Evolutionary conservation across 2,797 vertebrate genomes (phyloP).

Genomic region (Pristis pectinata): DNA sequence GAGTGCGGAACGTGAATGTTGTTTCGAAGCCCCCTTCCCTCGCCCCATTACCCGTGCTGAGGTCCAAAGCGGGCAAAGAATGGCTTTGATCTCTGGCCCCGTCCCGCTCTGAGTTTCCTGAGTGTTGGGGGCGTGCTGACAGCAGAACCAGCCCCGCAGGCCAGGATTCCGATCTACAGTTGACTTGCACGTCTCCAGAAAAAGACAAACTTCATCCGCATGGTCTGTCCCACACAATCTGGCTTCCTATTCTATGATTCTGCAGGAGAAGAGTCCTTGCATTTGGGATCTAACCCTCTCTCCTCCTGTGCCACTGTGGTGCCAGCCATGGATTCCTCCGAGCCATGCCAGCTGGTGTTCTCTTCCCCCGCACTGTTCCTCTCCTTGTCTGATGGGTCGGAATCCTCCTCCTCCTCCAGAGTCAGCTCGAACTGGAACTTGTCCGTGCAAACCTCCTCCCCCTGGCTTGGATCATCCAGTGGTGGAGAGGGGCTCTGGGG

Average conservation of each 20-base stretch:
- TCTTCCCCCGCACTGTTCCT: conserved; percentile 42
- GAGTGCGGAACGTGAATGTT: not conserved
- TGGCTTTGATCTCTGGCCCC: conserved; percentile 51
- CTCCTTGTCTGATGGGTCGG: conserved; percentile 23
- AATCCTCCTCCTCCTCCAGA: conserved; percentile 57
- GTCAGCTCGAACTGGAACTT: conserved; percentile 84
- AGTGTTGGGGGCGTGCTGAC: not conserved
- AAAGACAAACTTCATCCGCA: conserved; percentile 48
- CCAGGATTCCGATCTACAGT: not conserved
- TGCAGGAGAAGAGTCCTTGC: not conserved
- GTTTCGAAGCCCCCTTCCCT: not conserved
- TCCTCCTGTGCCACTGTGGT: conserved; percentile 44
- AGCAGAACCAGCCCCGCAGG: not conserved
- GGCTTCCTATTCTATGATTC: not conserved
- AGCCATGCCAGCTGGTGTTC: conserved; percentile 52
- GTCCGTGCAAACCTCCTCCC: conserved; percentile 53
- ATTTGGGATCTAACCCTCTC: conserved; percentile 44
- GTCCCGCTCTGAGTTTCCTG: conserved; percentile 42
- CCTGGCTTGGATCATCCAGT: conserved; percentile 52
- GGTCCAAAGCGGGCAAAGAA: conserved; percentile 41
- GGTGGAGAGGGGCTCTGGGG: conserved; percentile 82
- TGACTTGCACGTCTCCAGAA: not conserved
- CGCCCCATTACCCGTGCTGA: conserved; percentile 41
- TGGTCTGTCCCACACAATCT: not conserved
- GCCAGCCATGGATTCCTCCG: conserved; percentile 46